Evolutionary conservation across 2,113 vertebrate species (phyloP).

Genomic region (Setophaga petechia): DNA sequence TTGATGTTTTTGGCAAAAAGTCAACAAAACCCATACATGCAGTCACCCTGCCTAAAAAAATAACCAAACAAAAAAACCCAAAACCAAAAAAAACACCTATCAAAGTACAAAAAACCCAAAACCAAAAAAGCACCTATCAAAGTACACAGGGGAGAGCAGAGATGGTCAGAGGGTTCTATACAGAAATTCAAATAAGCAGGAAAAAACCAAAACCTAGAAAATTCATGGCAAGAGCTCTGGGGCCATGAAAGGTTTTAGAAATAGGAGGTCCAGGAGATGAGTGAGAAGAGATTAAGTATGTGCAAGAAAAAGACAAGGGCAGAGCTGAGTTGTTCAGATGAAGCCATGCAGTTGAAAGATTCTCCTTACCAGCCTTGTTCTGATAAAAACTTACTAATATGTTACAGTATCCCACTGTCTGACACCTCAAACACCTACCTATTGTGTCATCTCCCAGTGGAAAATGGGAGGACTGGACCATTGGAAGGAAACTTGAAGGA

Average conservation of each 20-base stretch:
- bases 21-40: neutral
- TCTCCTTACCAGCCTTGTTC: neutral
- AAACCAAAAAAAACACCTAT: neutral
- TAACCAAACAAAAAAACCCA: neutral
- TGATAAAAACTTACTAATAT: neutral
- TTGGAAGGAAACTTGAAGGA: neutral
- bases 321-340: neutral
- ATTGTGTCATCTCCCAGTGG: neutral
- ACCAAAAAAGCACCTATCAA: neutral
- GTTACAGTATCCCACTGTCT: neutral
- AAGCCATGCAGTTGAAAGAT: accelerated
- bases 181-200: neutral
- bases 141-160: accelerated
- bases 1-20: neutral
- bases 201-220: neutral
- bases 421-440: neutral
- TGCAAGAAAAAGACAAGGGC: neutral
- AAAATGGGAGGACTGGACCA: neutral
- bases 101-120: neutral
- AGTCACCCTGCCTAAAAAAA: neutral
- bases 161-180: neutral
- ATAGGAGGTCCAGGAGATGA: neutral
- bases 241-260: neutral
- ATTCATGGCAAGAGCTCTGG: neutral
- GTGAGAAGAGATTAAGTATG: neutral